Evolutionary conservation across 2,113 vertebrate genomes (phyloP).

Genomic region (Antechinus flavipes): DNA sequence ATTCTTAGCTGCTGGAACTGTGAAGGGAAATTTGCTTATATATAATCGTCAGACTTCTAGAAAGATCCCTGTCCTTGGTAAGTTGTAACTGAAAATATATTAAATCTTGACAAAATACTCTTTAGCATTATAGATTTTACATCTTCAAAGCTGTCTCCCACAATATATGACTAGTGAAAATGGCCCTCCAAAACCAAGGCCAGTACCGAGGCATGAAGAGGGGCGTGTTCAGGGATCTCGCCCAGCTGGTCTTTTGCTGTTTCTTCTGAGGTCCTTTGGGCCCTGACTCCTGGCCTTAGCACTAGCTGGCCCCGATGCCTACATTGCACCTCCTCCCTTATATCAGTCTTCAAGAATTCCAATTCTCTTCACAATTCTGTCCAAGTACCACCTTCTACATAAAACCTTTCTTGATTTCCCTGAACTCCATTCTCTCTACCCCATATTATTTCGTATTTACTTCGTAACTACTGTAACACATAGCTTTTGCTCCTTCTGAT

Average conservation of each 20-base stretch:
- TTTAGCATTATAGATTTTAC: constrained; percentile 36
- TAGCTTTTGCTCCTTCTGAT: not conserved
- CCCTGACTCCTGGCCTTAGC: not conserved
- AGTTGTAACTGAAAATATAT: constrained; percentile 62
- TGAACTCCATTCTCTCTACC: not conserved
- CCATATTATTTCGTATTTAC: not conserved
- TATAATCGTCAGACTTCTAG: constrained; percentile 98
- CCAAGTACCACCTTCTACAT: not conserved
- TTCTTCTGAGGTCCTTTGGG: not conserved
- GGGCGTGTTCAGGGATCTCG: not conserved
- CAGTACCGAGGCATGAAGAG: not conserved
- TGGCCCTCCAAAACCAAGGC: not conserved
- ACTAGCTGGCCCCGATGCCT: not conserved
- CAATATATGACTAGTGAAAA: not conserved
- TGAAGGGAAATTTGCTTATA: constrained; percentile 96
- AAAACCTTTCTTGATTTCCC: not conserved
- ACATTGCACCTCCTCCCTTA: not conserved
- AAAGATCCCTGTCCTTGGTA: constrained; percentile 97
- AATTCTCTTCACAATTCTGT: not conserved
- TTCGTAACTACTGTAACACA: not conserved
- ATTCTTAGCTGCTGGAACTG: constrained; percentile 94
- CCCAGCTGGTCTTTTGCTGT: not conserved
- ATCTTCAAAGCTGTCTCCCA: not conserved
- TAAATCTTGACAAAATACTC: constrained; percentile 37
- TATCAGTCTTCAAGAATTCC: not conserved